Conservation (phyloP, 2,113 vertebrate species). For the Orycteropus afer region DNA sequence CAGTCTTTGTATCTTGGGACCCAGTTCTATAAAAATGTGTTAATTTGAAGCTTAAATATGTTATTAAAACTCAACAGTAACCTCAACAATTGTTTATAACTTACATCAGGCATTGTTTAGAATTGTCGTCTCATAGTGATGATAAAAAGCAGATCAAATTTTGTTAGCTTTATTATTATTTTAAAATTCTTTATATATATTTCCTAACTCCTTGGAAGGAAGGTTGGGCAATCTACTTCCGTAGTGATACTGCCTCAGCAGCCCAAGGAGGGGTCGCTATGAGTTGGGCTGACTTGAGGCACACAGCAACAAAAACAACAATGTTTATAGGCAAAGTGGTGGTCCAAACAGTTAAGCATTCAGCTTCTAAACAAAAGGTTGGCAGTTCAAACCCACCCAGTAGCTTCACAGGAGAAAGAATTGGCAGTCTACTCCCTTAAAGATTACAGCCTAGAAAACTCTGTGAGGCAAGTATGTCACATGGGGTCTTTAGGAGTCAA, state of each 20-base stretch:
- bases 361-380: too few species aligned
- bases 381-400: not conserved
- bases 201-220: not conserved
- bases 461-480: not conserved
- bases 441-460: not conserved
- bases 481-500: not conserved
- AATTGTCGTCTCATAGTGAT: not conserved
- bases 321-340: too few species aligned
- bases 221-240: too few species aligned
- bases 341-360: too few species aligned
- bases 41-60: not conserved
- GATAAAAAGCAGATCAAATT: not conserved
- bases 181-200: not conserved
- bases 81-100: not conserved
- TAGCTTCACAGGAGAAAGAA: not conserved
- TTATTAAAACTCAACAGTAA: constrained; percentile 3
- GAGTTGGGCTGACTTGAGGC: too few species aligned
- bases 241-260: too few species aligned
- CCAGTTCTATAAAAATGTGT: not conserved
- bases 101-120: not conserved
- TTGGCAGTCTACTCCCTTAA: not conserved
- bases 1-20: not conserved
- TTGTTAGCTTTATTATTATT: not conserved
- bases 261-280: too few species aligned
- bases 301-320: too few species aligned